Evolutionary conservation across 1,140 invertebrate genomes (phyloP).

Genomic region (Nymphalis io): DNA sequence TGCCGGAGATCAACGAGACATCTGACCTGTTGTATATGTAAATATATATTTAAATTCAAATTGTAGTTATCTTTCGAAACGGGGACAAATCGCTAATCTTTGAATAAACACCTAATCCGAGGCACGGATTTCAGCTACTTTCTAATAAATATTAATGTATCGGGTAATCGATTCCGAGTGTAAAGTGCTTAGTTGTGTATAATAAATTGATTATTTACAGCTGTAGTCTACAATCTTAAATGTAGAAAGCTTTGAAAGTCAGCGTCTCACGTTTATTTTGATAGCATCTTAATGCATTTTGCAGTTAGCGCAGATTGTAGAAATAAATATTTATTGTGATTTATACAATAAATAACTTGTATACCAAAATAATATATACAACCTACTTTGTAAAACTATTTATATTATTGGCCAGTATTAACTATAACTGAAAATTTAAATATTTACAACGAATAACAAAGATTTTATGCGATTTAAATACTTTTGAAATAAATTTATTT

Average conservation of each 20-base stretch:
- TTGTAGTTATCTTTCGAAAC: no score
- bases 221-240: constrained; percentile 6
- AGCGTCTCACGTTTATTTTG: constrained; percentile 6
- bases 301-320: neutral
- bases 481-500: no score
- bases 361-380: no score
- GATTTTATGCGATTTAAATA: no score
- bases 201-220: constrained; percentile 32
- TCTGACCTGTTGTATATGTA: no score
- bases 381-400: no score
- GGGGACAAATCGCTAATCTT: neutral
- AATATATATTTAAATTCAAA: no score
- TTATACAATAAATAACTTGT: no score
- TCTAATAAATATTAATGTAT: constrained; percentile 13
- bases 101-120: neutral
- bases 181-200: constrained; percentile 25
- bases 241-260: constrained; percentile 9
- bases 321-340: neutral
- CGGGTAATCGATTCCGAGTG: constrained; percentile 38
- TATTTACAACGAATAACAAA: no score
- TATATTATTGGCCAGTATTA: no score
- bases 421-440: no score
- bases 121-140: neutral
- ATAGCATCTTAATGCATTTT: constrained; percentile 4
- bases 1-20: no score